Base-by-base conservation (phyloP, 2,113 vertebrate genomes). In the Sylvia atricapilla region DNA sequence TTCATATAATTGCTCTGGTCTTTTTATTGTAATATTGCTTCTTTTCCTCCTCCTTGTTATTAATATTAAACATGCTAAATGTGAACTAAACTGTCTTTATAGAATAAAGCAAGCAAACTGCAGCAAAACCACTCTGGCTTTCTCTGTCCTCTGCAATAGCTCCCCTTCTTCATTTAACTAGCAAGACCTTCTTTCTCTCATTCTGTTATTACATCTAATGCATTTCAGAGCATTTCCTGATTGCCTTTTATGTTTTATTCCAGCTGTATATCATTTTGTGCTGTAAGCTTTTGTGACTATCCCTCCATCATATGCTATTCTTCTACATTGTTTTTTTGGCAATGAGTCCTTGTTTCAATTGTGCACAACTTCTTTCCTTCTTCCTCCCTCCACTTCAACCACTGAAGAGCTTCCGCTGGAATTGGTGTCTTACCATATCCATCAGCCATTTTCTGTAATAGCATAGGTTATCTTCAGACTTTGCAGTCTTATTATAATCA, bases 211-310 rank as follows among this genome's bases (percentile, higher is more conserved):
- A 37, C 8, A 33, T n/a, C 27, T 77, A 75, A 75, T 37, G 39
- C 60, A 56, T 87, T 95, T 92, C 75, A 69, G 53, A 86, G 30
- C 46, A 58, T 84, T 89, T 82, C 49, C 70, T 90, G 90, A 93
- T 94, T 94, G 87, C 70, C n/a, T 92, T 93, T 92, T 93, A 62
- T 83, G 28, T 80, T 96, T 88, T 80, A 9, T 90, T 82, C 55
- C 63, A 92, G 63, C 83, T 90, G 35, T 66, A 86, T 66, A 53
- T 83, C 1, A 53, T 93, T 94, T 90, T 83, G n/a, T 80, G 25
- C 31, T 20, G 35, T 41, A 69, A n/a, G 33, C 50, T 47, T 91
- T 84, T 64, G 47, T 35, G 56, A 55, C 62, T 85, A n/a, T 75
- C 17, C 12, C 27, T 85, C 66, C 63, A 93, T 93, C 66, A 85